These are phyloP conservation scores for Drosophila anceps DNA, from an alignment of 2,888 invertebrate genomes.

Conservation along the genomic window DNA sequence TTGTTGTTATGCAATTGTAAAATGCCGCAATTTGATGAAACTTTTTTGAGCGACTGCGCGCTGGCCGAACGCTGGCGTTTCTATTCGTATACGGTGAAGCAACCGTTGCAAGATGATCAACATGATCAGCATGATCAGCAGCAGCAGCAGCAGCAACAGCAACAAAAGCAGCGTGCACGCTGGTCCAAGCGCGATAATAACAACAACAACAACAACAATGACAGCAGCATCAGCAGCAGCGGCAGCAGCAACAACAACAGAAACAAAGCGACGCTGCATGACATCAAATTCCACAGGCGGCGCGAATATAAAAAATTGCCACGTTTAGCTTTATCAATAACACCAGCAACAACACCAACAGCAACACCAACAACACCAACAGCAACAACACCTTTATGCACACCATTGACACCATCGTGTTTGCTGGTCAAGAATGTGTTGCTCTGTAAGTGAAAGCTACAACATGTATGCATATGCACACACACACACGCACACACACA, in stretches of 20 bases:
- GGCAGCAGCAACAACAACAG: conserved; percentile 23
- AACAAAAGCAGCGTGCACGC: conserved; percentile 20
- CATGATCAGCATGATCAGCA: conserved; percentile 29
- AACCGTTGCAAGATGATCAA: conserved; percentile 43
- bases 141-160: not conserved
- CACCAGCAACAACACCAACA: conserved; percentile 30
- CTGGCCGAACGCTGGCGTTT: conserved; percentile 80
- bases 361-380: conserved; percentile 10
- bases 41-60: conserved; percentile 83
- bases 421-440: conserved; percentile 81
- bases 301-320: conserved; percentile 77
- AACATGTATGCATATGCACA: conserved; percentile 2
- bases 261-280: conserved; percentile 60
- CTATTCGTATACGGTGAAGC: conserved; percentile 79
- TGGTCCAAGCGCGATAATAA: conserved; percentile 63
- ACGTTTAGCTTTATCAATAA: conserved; percentile 68
- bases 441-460: conserved; percentile 79
- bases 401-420: conserved; percentile 55
- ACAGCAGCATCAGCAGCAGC: conserved; percentile 10
- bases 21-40: conserved; percentile 84
- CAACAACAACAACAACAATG: conserved; percentile 56
- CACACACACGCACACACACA: conserved; percentile 6
- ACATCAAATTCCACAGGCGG: conserved; percentile 76
- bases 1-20: conserved; percentile 80
- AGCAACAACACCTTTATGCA: conserved; percentile 21